Evolutionary conservation across 2,888 invertebrate genomes (phyloP), one percentile per base, ranked within the genome.

Genomic region (Panzeria rudis): DNA sequence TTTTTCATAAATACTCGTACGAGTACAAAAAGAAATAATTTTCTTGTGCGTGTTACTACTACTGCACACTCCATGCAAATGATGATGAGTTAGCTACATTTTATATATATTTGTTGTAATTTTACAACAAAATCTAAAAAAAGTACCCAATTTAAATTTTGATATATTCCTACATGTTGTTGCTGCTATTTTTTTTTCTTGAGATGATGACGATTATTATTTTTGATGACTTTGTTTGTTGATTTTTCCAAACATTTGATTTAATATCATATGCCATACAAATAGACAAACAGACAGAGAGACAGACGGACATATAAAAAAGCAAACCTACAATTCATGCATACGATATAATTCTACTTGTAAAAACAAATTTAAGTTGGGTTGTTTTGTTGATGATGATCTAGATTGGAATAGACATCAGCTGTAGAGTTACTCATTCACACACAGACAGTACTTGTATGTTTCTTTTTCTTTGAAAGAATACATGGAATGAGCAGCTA

Each of bases 151-250:
- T 76, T 79, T 80, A 44, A 50, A 77, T 32, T 80, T 76, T 80
- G 76, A 76, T 83, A 78, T 73, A 64, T 69, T 78, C 35, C 38
- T 44, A 11, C 23, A 3, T 61, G n/a, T 62, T 61, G 61, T 47
- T 47, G 66, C n/a, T 50, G 47, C 29, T 62, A 56, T 38, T 25
- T 23, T 9, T 77, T 64, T 25, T 72, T 54, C 17, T 59, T 32
- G 8, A 86, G 83, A 82, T 76, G 83, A 83, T 86, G 86, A 86
- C 86, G 88, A 88, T 87, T 88, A 87, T 86, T 87, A 86, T 85
- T 85, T 85, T 82, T 88, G 88, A 88, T 88, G 88, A 87, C 87
- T 87, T 80, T 88, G 87, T 88, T 88, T 87, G 88, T 85, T 88
- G 86, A 83, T 86, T 80, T 81, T 83, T 84, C 84, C 78, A 86